Conservation (phyloP, 1,140 invertebrate species). For the Nasonia giraulti region DNA sequence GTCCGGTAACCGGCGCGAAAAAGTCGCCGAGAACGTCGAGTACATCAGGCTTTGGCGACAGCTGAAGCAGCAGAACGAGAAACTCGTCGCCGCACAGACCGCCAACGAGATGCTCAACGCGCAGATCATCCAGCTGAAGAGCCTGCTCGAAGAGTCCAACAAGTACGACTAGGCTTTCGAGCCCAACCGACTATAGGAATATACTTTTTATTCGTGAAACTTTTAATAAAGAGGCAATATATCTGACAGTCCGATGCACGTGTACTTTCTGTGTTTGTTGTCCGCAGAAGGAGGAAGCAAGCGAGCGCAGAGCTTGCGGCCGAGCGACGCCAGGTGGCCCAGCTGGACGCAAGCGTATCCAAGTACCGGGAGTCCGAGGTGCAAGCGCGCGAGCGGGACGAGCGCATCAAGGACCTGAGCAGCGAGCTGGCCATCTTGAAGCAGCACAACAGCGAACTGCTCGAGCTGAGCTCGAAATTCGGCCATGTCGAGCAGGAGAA, state of each 20-base stretch:
- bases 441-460: conserved; percentile 68
- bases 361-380: conserved; percentile 60
- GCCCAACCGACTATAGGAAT: background rate
- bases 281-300: conserved; percentile 43
- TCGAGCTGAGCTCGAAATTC: conserved; percentile 62
- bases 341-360: conserved; percentile 62
- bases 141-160: conserved; percentile 59
- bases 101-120: conserved; percentile 60
- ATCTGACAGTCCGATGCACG: too few relatives aligned
- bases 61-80: conserved; percentile 67
- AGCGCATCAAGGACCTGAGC: conserved; percentile 64
- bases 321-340: conserved; percentile 61
- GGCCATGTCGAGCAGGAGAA: conserved; percentile 66
- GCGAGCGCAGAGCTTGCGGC: conserved; percentile 54
- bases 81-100: conserved; percentile 58
- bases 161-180: conserved; percentile 55
- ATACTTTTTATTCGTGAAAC: background rate
- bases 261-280: background rate
- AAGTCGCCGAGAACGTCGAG: conserved; percentile 69
- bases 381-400: conserved; percentile 62
- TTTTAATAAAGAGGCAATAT: background rate
- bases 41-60: conserved; percentile 69
- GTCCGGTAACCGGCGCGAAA: conserved; percentile 61
- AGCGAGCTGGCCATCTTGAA: conserved; percentile 67
- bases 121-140: conserved; percentile 63